phyloP scores from a whole-genome alignment of 2,888 invertebrate genomes.

The Ochropacha duplaris region DNA sequence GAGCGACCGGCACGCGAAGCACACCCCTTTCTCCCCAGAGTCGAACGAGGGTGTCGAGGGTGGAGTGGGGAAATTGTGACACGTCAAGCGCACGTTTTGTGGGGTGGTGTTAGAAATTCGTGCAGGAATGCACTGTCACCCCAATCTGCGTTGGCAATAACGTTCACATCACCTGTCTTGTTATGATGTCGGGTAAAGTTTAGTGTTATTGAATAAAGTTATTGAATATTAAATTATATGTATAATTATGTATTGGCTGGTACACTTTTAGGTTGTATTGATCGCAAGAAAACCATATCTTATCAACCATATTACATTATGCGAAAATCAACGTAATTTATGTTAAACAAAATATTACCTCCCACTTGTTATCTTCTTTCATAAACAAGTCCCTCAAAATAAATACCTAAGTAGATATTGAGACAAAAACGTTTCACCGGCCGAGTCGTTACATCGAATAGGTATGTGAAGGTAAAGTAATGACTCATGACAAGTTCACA shows the following conservation, averaged over 20 bases:
- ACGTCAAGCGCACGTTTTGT: conserved; percentile 46
- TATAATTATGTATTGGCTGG: background rate
- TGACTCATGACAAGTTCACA: conserved; percentile 14
- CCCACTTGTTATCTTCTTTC: no score
- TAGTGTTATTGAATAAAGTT: background rate
- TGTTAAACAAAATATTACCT: background rate
- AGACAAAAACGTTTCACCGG: background rate
- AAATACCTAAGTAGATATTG: background rate
- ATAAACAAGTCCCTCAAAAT: background rate
- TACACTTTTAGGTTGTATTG: no score
- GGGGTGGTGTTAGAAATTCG: conserved; percentile 51
- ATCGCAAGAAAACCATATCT: no score
- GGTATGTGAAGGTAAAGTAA: conserved; percentile 6
- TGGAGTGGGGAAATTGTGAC: conserved; percentile 44
- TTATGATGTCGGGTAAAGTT: background rate
- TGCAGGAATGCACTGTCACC: conserved; percentile 70
- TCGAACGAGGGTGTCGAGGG: conserved; percentile 19
- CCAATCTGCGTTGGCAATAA: conserved; percentile 43
- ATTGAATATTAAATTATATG: no score
- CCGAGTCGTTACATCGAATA: background rate
- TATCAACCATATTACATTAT: no score
- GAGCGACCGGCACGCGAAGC: conserved; percentile 52
- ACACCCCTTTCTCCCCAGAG: conserved; percentile 17
- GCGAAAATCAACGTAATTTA: no score
- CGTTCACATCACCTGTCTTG: conserved; percentile 31